Base-by-base conservation (phyloP, 2,888 invertebrate species). In the Rosalia funebris region DNA sequence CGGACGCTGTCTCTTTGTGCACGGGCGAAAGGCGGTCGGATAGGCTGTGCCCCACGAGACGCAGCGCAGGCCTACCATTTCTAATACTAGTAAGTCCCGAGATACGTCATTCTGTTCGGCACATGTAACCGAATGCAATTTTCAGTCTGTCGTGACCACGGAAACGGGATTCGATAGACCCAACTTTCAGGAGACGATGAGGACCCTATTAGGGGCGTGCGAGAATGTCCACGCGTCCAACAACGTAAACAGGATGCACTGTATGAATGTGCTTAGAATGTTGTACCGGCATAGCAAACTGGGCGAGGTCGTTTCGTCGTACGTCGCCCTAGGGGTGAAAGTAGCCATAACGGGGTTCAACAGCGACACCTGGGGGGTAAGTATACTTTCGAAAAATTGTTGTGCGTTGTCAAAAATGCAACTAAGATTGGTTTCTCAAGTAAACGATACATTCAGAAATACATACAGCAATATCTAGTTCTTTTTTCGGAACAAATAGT, bases 21-120 rank as follows among this genome's bases (percentile, higher is more conserved):
- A 80, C 83, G 0, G 84, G 84, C 1, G 82, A 79, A 44, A 73
- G 77, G 53, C 77, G 77, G 15, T 82, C 82, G 63, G 78, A 80
- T 1, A 86, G 87, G 75, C 80, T 92, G 10, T 93, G 92, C 75
- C 86, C 93, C 2, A 97, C 97, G 0, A 84, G 98, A 15, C 84
- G 98, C 62, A 96, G 96, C 79, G 98, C 96, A 9, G 98, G 98
- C 0, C 85, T 98, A 54, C 98, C 98, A 0, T 97, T 93, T 78
- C 91, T 96, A 85, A 88, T 95, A 68, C 91, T 92, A 85, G 92
- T 91, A 66, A 66, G 47, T 36, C 41, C 44, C 2, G 25, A 10
- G 44, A 41, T 20, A 10, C 11, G 10, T n/a, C 11, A 2, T 34
- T 34, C 10, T 11, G 2, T 34, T n/a, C n/a, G n/a, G n/a, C n/a